Evolutionary conservation across 2,888 invertebrate genomes (phyloP), one percentile per base, ranked within the genome.

Genomic region (Odontocolon sp.): DNA sequence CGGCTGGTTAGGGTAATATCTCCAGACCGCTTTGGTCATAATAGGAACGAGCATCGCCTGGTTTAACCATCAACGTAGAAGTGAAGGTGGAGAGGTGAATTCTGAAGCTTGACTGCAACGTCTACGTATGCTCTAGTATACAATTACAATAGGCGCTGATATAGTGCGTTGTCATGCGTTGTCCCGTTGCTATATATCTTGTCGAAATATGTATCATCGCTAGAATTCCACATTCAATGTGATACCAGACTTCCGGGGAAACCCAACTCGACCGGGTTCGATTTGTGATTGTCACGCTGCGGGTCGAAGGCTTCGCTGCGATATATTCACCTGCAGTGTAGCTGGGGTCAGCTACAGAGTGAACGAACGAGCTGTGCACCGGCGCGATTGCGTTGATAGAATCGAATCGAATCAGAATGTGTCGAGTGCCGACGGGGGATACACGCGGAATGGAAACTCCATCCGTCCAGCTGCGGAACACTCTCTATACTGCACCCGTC

Each of bases 1-100:
- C 81, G 85, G 84, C 82, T 84, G 83, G 87, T 88, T 87, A 86
- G 87, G 84, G 85, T 87, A 87, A 87, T 88, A 87, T 86, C 83
- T 83, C 84, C 38, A 79, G 79, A 80, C 78, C 80, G 79, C 70
- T 79, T 81, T 80, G 82, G 80, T 78, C 81, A 85, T 85, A 84
- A 81, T 83, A 80, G 84, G 81, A 83, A 67, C 33, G 28, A 16
- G 72, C 52, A 57, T 72, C 68, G 71, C 77, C 26, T 42, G 26
- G n/a, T 3, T 11, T 57, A 16, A 9, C 31, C 33, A 61, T 23
- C 64, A 45, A 40, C 23, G 40, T 6, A 23, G 74, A 68, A n/a
- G 6, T 26, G 8, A 8, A 14, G 21, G 2, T 23, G 38, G 3
- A 45, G 42, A 56, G 28, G 56, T 28, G 33, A 21, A 67, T 64